Conservation (phyloP, 1,140 invertebrate genomes). For the Olivierus martensii region DNA sequence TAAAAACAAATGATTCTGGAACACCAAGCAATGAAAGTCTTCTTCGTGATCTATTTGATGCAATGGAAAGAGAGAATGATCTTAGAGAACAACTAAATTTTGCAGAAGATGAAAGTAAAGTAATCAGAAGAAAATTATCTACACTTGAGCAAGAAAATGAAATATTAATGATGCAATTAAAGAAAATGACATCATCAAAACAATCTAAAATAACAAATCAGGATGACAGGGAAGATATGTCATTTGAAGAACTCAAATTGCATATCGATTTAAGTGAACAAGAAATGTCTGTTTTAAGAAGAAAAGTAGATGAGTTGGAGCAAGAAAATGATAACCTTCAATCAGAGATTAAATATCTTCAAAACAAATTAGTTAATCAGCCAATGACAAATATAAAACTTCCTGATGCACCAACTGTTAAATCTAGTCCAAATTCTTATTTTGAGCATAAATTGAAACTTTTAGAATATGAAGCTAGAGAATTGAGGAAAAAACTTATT, state of each 20-base stretch:
- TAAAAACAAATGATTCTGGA: neutral
- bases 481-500: slow-evolving; percentile 56
- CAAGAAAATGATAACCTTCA: slow-evolving; percentile 54
- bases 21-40: slow-evolving; percentile 51
- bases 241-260: slow-evolving; percentile 52
- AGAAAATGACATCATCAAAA: slow-evolving; percentile 58
- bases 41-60: slow-evolving; percentile 71
- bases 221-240: slow-evolving; percentile 44
- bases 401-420: slow-evolving; percentile 8
- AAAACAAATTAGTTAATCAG: slow-evolving; percentile 44
- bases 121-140: slow-evolving; percentile 67
- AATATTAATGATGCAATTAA: slow-evolving; percentile 74
- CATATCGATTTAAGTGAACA: slow-evolving; percentile 75
- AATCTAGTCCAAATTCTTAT: slow-evolving; percentile 22
- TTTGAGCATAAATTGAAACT: slow-evolving; percentile 46
- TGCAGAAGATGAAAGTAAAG: slow-evolving; percentile 75
- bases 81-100: slow-evolving; percentile 76
- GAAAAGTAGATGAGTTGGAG: slow-evolving; percentile 72
- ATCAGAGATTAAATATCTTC: slow-evolving; percentile 57
- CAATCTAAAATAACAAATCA: neutral
- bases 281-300: slow-evolving; percentile 61
- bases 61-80: slow-evolving; percentile 81
- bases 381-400: slow-evolving; percentile 20
- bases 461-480: slow-evolving; percentile 51
- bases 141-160: slow-evolving; percentile 89